Conservation (phyloP, 2,797 vertebrate species). For the Sebastolobus altivelis region DNA sequence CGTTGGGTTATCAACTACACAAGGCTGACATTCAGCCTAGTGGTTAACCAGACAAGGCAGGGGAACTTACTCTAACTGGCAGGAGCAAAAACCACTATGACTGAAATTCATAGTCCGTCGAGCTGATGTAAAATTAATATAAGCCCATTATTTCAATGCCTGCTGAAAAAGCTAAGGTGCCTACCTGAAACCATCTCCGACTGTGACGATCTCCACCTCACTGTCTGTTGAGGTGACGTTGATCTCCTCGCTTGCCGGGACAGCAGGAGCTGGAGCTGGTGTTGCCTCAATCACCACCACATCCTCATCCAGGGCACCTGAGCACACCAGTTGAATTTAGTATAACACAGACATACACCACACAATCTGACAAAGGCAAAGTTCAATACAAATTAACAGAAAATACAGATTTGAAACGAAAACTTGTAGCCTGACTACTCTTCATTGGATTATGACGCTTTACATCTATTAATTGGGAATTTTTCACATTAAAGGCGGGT, state of each 20-base stretch:
- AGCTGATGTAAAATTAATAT: not conserved
- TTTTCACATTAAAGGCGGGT: not conserved
- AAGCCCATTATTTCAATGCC: not conserved
- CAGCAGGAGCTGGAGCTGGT: slow-evolving; percentile 92
- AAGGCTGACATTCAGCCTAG: not conserved
- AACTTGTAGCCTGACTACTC: not conserved
- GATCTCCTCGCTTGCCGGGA: slow-evolving; percentile 98
- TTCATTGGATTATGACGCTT: not conserved
- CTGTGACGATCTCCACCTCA: slow-evolving; percentile 98
- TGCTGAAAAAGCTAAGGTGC: slow-evolving; percentile 13
- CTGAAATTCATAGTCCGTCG: slow-evolving; percentile 7
- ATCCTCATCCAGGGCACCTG: slow-evolving; percentile 96
- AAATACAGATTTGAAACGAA: not conserved
- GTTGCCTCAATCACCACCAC: slow-evolving; percentile 98
- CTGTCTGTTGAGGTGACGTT: slow-evolving; percentile 99
- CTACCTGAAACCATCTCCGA: slow-evolving; percentile 97
- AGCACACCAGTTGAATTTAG: slow-evolving; percentile 27
- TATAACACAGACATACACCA: not conserved
- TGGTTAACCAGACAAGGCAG: not conserved
- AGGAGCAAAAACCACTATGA: slow-evolving; percentile 3
- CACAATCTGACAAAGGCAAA: not conserved
- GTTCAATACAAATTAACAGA: not conserved
- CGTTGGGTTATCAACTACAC: not conserved
- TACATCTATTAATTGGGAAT: not conserved
- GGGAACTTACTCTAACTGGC: not conserved